Evolutionary conservation across 2,888 invertebrate species (phyloP).

Genomic region (Rhagium mordax): DNA sequence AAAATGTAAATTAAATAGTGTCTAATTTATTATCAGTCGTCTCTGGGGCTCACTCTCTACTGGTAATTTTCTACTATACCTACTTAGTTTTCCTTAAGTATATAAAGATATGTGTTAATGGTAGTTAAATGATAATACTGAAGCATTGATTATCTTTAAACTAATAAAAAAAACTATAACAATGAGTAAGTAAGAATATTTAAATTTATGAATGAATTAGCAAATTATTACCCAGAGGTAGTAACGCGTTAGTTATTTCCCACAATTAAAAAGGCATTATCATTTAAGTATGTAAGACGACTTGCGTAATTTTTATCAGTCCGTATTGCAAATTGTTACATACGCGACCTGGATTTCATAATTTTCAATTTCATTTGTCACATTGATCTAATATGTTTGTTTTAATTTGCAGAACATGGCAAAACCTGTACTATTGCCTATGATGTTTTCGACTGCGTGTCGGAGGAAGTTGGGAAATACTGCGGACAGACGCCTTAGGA

Average conservation of each 20-base stretch:
- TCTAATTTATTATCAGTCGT: no score
- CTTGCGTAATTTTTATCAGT: constrained; percentile 32
- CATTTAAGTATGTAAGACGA: constrained; percentile 1
- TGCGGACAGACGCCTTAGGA: constrained; percentile 73
- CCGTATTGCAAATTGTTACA: background rate
- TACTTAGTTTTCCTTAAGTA: no score
- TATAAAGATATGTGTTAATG: no score
- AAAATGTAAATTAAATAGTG: no score
- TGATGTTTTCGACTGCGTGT: constrained; percentile 85
- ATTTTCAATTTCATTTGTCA: constrained; percentile 19
- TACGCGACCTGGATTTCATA: constrained; percentile 40
- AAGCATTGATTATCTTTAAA: no score
- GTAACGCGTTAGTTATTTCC: background rate
- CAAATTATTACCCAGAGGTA: background rate
- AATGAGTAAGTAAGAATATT: background rate
- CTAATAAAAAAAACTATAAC: background rate
- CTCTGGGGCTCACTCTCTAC: no score
- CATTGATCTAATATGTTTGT: constrained; percentile 39
- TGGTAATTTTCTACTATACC: no score
- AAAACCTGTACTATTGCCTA: constrained; percentile 84
- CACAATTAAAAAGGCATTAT: background rate
- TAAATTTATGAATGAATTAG: constrained; percentile 7
- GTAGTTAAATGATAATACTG: background rate
- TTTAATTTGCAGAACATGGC: constrained; percentile 75
- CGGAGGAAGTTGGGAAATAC: constrained; percentile 83